These are phyloP conservation scores for Drosophila tropicalis DNA, from an alignment of 1,140 invertebrate species.

Conservation along the genomic window DNA sequence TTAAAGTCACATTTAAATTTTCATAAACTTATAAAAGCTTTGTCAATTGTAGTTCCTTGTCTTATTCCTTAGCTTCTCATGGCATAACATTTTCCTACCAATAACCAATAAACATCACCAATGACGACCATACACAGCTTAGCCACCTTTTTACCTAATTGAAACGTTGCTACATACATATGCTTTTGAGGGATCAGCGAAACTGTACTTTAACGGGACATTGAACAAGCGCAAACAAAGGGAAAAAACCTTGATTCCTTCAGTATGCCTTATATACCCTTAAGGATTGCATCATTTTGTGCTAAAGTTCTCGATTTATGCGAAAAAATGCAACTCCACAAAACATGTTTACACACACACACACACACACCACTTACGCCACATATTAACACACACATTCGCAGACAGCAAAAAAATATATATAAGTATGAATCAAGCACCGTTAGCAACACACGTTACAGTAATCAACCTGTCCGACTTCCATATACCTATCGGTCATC, in stretches of 20 bases:
- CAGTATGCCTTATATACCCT: conserved; percentile 22
- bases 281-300: conserved; percentile 57
- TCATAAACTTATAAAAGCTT: no score
- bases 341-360: conserved; percentile 68
- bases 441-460: conserved; percentile 71
- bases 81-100: neutral
- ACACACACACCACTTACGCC: conserved; percentile 14
- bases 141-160: conserved; percentile 3
- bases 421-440: conserved; percentile 70
- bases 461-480: conserved; percentile 34
- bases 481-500: neutral
- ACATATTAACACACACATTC: conserved; percentile 2
- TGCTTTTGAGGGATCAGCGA: neutral
- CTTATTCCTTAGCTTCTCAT: no score
- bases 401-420: neutral
- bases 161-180: neutral
- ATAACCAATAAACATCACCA: neutral
- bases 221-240: neutral
- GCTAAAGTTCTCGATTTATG: conserved; percentile 65
- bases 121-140: neutral
- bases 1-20: no score
- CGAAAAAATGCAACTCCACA: conserved; percentile 60
- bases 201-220: conserved; percentile 9
- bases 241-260: conserved; percentile 2
- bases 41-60: no score